Conservation (phyloP, 2,797 vertebrate genomes). For the Mormyrus hasselquistii region DNA sequence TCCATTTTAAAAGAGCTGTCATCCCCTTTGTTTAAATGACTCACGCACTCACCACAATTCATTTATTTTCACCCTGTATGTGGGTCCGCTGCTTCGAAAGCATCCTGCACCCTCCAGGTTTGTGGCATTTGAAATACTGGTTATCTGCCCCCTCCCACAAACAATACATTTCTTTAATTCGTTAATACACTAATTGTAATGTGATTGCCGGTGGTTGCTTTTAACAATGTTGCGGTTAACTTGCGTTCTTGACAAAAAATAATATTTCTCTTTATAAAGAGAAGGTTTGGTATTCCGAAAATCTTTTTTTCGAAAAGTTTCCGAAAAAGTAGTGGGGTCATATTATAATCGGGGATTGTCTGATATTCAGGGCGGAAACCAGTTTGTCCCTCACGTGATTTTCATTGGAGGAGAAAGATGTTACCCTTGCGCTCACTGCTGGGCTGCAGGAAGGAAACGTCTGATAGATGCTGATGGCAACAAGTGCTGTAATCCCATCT, state of each 20-base stretch:
- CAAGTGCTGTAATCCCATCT: neutral
- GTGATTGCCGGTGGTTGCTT: neutral
- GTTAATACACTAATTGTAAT: neutral
- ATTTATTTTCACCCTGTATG: neutral
- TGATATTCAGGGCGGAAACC: neutral
- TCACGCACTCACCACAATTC: neutral
- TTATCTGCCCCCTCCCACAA: neutral
- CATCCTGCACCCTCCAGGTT: neutral
- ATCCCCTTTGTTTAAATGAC: neutral
- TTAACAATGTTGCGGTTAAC: neutral
- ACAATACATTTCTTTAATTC: neutral
- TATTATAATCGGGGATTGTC: neutral
- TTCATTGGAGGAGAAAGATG: neutral
- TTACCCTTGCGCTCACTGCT: neutral
- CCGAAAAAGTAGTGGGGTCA: neutral
- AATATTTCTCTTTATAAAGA: neutral
- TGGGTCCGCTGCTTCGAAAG: neutral
- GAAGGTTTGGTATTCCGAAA: neutral
- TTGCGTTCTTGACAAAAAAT: neutral
- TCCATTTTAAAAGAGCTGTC: neutral
- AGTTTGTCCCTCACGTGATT: neutral
- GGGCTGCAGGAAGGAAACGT: neutral
- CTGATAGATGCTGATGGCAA: neutral
- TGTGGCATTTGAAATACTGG: neutral
- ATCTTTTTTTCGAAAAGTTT: neutral